Evolutionary conservation across 2,797 vertebrate genomes (phyloP).

Genomic region (Xenentodon cancila): DNA sequence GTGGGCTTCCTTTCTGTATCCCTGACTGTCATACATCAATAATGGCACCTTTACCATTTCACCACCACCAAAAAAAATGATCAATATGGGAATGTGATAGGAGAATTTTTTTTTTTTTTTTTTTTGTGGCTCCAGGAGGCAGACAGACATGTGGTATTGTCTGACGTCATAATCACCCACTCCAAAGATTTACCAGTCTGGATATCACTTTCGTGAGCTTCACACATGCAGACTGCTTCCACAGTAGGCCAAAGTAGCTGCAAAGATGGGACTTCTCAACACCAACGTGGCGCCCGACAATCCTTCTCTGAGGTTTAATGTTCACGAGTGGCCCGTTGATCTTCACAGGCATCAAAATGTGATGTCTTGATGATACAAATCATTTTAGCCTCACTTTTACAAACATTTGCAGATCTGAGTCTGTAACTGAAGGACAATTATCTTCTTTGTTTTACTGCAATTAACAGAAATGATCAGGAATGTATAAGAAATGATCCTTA

Average conservation of each 20-base stretch:
- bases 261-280: constrained; percentile 62
- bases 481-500: no score
- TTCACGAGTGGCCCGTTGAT: constrained; percentile 23
- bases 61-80: constrained; percentile 40
- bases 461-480: no score
- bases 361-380: no score
- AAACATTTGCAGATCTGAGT: no score
- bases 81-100: constrained; percentile 51
- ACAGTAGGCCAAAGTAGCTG: constrained; percentile 66
- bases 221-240: constrained; percentile 47
- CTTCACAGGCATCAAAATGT: no score
- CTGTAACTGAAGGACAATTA: no score
- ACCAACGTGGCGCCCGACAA: constrained; percentile 46
- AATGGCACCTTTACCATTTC: constrained; percentile 52
- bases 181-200: constrained; percentile 19
- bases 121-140: constrained; percentile 8
- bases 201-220: constrained; percentile 32
- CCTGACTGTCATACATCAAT: constrained; percentile 61
- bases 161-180: constrained; percentile 8
- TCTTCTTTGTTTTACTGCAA: no score
- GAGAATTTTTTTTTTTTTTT: constrained; percentile 29
- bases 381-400: no score
- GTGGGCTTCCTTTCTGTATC: constrained; percentile 41
- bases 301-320: constrained; percentile 39
- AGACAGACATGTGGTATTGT: constrained; percentile 35